Base-by-base conservation (phyloP, 2,797 vertebrate species). In the Bradypus variegatus region DNA sequence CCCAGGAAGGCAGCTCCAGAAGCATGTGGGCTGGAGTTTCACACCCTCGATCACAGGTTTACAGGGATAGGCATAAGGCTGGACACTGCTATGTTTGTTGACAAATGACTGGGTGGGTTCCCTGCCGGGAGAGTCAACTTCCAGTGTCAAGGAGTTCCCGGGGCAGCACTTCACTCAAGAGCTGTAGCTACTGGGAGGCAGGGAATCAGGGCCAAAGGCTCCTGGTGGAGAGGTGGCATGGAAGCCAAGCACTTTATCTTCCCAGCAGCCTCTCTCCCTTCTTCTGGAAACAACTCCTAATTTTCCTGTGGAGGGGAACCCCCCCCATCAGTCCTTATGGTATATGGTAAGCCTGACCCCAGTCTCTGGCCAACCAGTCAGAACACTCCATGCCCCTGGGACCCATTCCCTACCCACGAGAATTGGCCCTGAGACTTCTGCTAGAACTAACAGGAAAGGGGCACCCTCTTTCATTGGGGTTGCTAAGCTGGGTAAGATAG, bases 51-150 rank as follows among this genome's bases (percentile, higher is more conserved):
- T 78, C 79, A 45, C 78, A 27, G 10, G 7, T 14, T 6, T 23
- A 5, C 33, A 31, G 67, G 45, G 9, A 27, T 45, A 2, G 21
- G 15, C 36, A 4, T 69, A 15, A 75, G 55, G 64, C 55, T n/a
- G 41, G 55, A 16, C 25, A 48, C 36, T 23, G 25, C 64, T 13
- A 7, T 48, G 21, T 78, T 67, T 93, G 88, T 91, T 95, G 94
- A 96, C 86, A 93, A 67, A 89, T 76, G 84, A 53, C 79, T 82
- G 86, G 80, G 91, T 90, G 89, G 77, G 91, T 86, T 85, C 58
- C 84, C 76, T 65, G 62, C 92, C 76, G 85, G 60, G 33, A 38
- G 38, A 89, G 89, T 53, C 25, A 21, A 69, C 53, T 77, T 70
- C 53, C 23, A 48, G 65, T 3, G 18, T 92, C 55, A 79, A 94